phyloP scores from a whole-genome alignment of 1,140 invertebrate genomes.

The Idris sp. region DNA sequence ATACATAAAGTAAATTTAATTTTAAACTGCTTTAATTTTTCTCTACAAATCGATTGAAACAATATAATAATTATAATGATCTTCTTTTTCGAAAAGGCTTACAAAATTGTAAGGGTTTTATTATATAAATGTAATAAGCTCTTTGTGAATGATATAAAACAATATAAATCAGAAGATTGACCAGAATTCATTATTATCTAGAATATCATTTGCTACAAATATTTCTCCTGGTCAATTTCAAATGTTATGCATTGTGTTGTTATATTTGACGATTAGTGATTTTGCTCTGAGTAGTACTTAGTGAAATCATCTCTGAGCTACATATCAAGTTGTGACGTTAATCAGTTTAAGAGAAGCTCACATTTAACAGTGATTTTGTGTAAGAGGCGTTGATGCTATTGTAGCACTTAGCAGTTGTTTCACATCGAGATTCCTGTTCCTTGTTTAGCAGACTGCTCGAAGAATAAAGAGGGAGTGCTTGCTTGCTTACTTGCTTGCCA shows the following conservation, averaged over 20 bases:
- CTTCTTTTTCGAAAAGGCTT: too few species aligned
- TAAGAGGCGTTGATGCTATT: slow-evolving; percentile 72
- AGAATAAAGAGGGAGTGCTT: slow-evolving; percentile 49
- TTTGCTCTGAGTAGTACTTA: slow-evolving; percentile 23
- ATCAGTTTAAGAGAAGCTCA: slow-evolving; percentile 63
- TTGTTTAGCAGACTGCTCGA: slow-evolving; percentile 51
- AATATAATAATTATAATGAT: too few species aligned
- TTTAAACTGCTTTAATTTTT: too few species aligned
- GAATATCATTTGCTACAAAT: too few species aligned
- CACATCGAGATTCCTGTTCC: slow-evolving; percentile 48
- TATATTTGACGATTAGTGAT: slow-evolving; percentile 39
- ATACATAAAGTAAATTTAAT: too few species aligned
- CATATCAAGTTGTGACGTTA: slow-evolving; percentile 57
- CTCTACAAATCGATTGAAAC: too few species aligned
- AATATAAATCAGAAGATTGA: too few species aligned
- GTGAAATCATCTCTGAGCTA: slow-evolving; percentile 53
- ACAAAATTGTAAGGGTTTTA: too few species aligned
- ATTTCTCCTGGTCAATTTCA: too few species aligned
- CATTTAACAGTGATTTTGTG: slow-evolving; percentile 70
- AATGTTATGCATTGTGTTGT: slow-evolving; percentile 5
- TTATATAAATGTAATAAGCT: too few species aligned
- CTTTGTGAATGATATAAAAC: too few species aligned
- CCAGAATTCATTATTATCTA: too few species aligned
- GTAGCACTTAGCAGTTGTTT: slow-evolving; percentile 72
- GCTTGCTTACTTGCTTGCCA: slow-evolving; percentile 61